Evolutionary conservation across 2,888 invertebrate species (phyloP).

Genomic region (Drosophila diplacantha): DNA sequence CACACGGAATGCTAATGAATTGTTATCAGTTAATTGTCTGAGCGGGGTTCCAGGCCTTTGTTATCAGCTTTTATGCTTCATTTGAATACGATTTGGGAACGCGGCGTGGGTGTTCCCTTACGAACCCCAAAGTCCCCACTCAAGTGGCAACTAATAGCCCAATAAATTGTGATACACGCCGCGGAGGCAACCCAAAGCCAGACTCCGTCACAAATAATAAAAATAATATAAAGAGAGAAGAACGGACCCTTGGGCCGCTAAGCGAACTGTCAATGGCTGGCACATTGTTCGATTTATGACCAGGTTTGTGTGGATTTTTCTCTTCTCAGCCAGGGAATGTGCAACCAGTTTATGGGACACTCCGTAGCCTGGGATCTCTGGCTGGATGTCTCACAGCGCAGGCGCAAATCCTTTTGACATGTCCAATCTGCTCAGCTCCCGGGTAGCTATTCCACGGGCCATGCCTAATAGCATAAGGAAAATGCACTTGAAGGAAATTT

Average conservation of each 20-base stretch:
- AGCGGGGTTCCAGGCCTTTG: slow-evolving; percentile 32
- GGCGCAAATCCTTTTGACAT: slow-evolving; percentile 62
- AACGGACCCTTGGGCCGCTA: slow-evolving; percentile 35
- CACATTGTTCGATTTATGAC: slow-evolving; percentile 52
- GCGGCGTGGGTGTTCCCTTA: slow-evolving; percentile 57
- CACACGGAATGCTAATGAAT: slow-evolving; percentile 60
- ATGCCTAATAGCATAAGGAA: slow-evolving; percentile 21
- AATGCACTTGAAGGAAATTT: slow-evolving; percentile 4
- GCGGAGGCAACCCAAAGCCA: slow-evolving; percentile 7
- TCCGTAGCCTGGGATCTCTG: neutral
- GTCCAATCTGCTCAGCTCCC: slow-evolving; percentile 35
- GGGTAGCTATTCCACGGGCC: slow-evolving; percentile 24
- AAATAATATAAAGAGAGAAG: slow-evolving; percentile 11
- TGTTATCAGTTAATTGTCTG: slow-evolving; percentile 62
- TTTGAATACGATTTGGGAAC: slow-evolving; percentile 43
- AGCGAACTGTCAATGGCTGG: slow-evolving; percentile 49
- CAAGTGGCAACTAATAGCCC: slow-evolving; percentile 67
- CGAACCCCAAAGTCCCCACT: slow-evolving; percentile 39
- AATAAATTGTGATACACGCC: slow-evolving; percentile 55
- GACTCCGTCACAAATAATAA: slow-evolving; percentile 13
- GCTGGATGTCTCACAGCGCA: slow-evolving; percentile 20
- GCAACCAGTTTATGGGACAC: slow-evolving; percentile 46
- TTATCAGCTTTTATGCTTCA: slow-evolving; percentile 57
- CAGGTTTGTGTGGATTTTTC: slow-evolving; percentile 11
- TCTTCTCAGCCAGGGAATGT: slow-evolving; percentile 16